Conservation (phyloP, 2,888 invertebrate genomes). For the Lysandra bellargus region DNA sequence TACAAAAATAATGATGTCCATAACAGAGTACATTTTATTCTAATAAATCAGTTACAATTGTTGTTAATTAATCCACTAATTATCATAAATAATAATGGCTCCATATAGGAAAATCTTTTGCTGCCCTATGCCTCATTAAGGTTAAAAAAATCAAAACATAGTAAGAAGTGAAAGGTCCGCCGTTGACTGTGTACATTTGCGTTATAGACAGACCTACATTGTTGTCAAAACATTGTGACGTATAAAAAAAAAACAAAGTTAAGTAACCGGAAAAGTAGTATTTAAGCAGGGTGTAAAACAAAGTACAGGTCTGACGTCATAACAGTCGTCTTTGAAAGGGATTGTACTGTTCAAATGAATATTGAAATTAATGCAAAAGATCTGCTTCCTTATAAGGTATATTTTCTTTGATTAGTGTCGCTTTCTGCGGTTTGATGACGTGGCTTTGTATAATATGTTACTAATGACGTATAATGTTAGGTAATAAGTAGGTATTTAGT, state of each 20-base stretch:
- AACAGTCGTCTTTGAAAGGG: conserved; percentile 6
- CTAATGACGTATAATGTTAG: neutral
- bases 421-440: conserved; percentile 3
- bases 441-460: neutral
- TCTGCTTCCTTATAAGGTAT: neutral
- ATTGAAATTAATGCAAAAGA: neutral
- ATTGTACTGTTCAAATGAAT: conserved; percentile 17
- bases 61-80: neutral
- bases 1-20: neutral
- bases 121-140: neutral
- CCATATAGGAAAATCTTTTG: neutral
- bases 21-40: neutral
- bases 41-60: neutral
- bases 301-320: conserved; percentile 25
- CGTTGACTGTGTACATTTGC: neutral
- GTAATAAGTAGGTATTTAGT: neutral
- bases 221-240: conserved; percentile 15
- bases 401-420: conserved; percentile 11
- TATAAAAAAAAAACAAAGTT: conserved; percentile 17
- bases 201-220: neutral
- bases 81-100: neutral
- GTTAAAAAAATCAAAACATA: conserved; percentile 11
- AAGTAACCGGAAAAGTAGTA: conserved; percentile 21
- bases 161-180: neutral
- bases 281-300: conserved; percentile 20